A percentile compares a stretch with the other conserved stretches of the same genome.
Evolutionary conservation across 2,113 vertebrate genomes (phyloP).

Genomic region (Ammodytes dubius): DNA sequence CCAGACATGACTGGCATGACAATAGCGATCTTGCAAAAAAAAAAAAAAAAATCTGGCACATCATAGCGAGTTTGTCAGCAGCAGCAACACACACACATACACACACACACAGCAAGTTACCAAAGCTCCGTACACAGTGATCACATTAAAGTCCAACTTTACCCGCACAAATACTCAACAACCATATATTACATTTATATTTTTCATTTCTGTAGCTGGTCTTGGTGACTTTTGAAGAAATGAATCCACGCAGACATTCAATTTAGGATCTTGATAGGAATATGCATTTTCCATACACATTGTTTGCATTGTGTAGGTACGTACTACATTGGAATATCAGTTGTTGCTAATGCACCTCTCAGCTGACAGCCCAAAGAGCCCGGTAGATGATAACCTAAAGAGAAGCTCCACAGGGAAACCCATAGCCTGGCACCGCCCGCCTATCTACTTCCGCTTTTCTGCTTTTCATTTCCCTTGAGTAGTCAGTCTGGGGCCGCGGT

Average conservation of each 20-base stretch:
- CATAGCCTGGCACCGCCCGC: neutral
- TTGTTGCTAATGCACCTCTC: neutral
- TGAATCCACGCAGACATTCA: conserved; percentile 39
- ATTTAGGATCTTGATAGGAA: conserved; percentile 33
- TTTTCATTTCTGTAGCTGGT: neutral
- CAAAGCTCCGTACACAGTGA: conserved; percentile 34
- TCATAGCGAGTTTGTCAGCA: conserved; percentile 47
- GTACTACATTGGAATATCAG: conserved; percentile 1
- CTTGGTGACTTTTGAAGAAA: conserved; percentile 37
- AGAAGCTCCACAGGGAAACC: conserved; percentile 27
- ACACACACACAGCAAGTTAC: conserved; percentile 25
- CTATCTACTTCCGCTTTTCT: no score
- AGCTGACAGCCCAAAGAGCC: conserved; percentile 13
- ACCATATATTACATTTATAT: conserved; percentile 14
- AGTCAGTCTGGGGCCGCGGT: no score
- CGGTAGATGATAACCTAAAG: conserved; percentile 20
- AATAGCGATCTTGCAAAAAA: conserved; percentile 37
- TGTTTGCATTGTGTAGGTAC: neutral
- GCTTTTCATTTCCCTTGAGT: no score
- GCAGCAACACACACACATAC: neutral
- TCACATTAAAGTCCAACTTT: conserved; percentile 35
- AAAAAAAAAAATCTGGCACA: conserved; percentile 26
- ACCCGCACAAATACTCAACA: conserved; percentile 14
- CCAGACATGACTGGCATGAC: conserved; percentile 77
- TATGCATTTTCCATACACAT: neutral